Evolutionary conservation across 2,888 invertebrate species (phyloP), one percentile per base, ranked within the genome.

Genomic region (Sycophila texana): DNA sequence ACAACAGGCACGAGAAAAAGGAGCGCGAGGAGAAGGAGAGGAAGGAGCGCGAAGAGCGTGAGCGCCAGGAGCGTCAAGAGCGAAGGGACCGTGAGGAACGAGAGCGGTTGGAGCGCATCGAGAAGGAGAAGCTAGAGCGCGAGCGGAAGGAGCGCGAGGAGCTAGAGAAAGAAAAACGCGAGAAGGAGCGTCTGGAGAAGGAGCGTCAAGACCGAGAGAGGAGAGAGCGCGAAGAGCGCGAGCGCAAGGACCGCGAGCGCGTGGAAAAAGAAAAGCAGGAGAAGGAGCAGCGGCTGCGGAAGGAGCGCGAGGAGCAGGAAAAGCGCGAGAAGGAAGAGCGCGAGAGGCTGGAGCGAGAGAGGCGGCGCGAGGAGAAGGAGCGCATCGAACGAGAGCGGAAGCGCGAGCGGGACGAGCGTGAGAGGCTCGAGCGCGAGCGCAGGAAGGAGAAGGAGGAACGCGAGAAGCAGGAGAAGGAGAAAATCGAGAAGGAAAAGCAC

Each of bases 321-420:
- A 85, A 85, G 65, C 85, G 87, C 4, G 88, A 91, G 77, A 83
- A 87, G 81, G 91, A 85, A 86, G 88, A 87, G 63, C 84, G 86
- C 63, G 88, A 90, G 80, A 83, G 87, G 81, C 92, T 83, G 89
- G 92, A 84, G 87, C 90, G 83, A 88, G 91, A 86, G 87, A 89
- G 87, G 66, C 84, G 86, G 49, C 87, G 88, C 14, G 90, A 90
- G 63, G 89, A 91, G 47, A 92, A 91, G 83, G 91, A 92, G 53
- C 92, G 91, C 81, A 86, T 88, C 16, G 89, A 90, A 5, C 85
- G 87, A 77, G 89, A 74, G 85, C 84, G 86, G 84, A 91, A 87
- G 87, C 85, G 86, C 26, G 89, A 89, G 39, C 83, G 86, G 5
- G 90, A 90, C 2, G 90, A 90, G 55, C 86, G 87, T 13, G 90